Conservation (phyloP, 2,113 vertebrate genomes). For the Serinus canaria region DNA sequence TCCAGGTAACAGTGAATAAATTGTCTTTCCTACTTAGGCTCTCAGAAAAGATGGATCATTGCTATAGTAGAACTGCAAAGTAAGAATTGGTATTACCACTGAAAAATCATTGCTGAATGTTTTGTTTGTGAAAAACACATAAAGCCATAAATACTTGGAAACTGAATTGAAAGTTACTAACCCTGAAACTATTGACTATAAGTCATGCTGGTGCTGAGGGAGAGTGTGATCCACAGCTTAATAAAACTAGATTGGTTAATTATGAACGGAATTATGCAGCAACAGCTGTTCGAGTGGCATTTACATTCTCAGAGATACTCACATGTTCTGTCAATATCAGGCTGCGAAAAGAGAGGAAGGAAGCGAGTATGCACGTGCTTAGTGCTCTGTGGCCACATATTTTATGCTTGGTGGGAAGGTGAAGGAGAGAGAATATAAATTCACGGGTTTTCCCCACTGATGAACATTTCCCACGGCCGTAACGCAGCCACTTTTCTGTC, state of each 20-base stretch:
- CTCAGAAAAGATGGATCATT: not conserved
- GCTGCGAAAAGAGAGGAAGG: not conserved
- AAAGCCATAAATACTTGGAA: not conserved
- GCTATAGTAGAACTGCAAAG: not conserved
- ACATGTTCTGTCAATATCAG: not conserved
- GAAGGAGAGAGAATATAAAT: not conserved
- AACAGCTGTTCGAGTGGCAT: not conserved
- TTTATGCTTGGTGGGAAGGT: not conserved
- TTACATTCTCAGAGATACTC: not conserved
- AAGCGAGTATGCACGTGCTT: not conserved
- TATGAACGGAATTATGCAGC: not conserved
- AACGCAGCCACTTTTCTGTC: not conserved
- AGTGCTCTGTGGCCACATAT: not conserved
- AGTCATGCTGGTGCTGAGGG: not conserved
- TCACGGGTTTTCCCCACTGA: not conserved
- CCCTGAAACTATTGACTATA: not conserved
- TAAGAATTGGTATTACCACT: not conserved
- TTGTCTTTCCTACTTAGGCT: not conserved
- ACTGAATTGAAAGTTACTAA: not conserved
- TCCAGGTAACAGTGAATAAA: not conserved
- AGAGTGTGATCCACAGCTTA: not conserved
- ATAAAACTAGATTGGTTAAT: not conserved
- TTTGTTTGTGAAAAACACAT: not conserved
- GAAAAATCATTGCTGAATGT: not conserved
- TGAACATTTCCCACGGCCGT: not conserved